These are phyloP conservation scores for Synchiropus splendidus DNA, from an alignment of 2,113 vertebrate genomes.

Conservation along the genomic window DNA sequence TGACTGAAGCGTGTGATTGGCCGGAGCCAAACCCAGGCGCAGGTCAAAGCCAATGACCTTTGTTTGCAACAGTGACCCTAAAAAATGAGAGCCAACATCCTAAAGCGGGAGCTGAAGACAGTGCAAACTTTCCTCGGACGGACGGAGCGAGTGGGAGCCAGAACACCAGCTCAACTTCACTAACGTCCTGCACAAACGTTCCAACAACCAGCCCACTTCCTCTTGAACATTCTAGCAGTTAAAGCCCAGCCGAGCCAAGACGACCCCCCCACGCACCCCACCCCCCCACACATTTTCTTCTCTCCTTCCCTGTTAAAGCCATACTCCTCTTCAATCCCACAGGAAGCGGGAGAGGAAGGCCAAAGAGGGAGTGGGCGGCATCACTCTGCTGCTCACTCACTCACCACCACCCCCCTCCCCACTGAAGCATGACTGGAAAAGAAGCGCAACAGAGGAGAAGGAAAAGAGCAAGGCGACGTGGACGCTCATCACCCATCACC, in stretches of 20 bases:
- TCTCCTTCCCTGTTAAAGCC: conserved; percentile 52
- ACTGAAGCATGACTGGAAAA: conserved; percentile 35
- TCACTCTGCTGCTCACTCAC: conserved; percentile 38
- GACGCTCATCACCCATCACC: conserved; percentile 64
- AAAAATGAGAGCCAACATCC: too few relatives aligned
- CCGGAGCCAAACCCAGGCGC: too few relatives aligned
- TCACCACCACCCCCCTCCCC: neutral
- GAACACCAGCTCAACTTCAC: conserved; percentile 11
- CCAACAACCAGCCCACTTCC: conserved; percentile 53
- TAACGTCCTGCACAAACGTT: conserved; percentile 39
- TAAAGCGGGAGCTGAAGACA: conserved; percentile 33
- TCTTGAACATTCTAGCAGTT: conserved; percentile 48
- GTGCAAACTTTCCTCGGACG: conserved; percentile 1
- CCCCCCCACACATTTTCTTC: conserved; percentile 4
- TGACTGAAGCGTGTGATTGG: too few relatives aligned
- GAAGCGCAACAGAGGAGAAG: conserved; percentile 24
- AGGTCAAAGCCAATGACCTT: too few relatives aligned
- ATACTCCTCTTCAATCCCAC: conserved; percentile 63
- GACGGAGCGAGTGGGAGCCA: neutral
- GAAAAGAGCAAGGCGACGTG: conserved; percentile 19
- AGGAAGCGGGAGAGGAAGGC: conserved; percentile 60
- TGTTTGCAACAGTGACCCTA: too few relatives aligned
- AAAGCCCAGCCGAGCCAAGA: conserved; percentile 33
- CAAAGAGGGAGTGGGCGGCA: conserved; percentile 47
- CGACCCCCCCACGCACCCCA: conserved; percentile 10